Conservation (phyloP, 2,888 invertebrate species). For the Spatulosminthurus flaviceps region DNA sequence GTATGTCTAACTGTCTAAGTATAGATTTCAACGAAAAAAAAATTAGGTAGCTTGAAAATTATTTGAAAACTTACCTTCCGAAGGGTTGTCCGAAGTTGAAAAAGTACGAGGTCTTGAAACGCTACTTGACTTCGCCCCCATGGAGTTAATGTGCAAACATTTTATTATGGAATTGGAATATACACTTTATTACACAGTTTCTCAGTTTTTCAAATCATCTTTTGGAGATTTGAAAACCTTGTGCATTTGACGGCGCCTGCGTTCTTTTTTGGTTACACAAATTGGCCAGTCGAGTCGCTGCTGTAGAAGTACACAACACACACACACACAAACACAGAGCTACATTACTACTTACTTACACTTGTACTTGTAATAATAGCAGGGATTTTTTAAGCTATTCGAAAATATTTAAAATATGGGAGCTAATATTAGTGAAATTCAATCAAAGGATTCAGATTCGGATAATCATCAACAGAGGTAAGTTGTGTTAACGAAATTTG, state of each 20-base stretch:
- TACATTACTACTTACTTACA: neutral
- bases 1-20: neutral
- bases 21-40: neutral
- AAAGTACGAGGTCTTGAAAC: conserved; percentile 58
- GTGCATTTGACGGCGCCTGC: neutral
- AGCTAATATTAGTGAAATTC: conserved; percentile 45
- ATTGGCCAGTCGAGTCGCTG: conserved; percentile 21
- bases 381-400: conserved; percentile 22
- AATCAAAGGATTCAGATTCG: conserved; percentile 44
- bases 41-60: neutral
- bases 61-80: conserved; percentile 37
- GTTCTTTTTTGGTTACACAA: conserved; percentile 11
- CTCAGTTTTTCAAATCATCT: conserved; percentile 34
- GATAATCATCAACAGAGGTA: conserved; percentile 48
- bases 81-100: conserved; percentile 56
- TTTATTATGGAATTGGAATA: neutral
- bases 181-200: conserved; percentile 8
- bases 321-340: neutral
- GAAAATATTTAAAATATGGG: conserved; percentile 40
- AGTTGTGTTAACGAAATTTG: neutral
- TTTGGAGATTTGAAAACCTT: conserved; percentile 35
- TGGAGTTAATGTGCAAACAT: conserved; percentile 37
- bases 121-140: conserved; percentile 57
- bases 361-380: neutral
- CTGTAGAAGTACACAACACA: neutral